Evolutionary conservation across 2,113 vertebrate species (phyloP), one percentile per base, ranked within the genome.

Genomic region (Polypterus bichir): DNA sequence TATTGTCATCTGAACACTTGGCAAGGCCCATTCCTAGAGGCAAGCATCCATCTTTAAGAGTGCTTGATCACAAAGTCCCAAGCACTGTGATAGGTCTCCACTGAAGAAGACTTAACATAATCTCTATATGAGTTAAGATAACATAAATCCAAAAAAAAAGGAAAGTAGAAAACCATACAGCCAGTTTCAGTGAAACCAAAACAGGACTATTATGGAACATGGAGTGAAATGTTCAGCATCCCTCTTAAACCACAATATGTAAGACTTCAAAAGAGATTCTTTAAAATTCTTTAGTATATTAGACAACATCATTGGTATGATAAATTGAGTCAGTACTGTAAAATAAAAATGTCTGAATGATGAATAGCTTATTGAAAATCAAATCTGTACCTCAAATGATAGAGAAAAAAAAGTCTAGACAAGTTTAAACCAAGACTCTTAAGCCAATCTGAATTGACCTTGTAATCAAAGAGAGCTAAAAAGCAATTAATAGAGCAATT

Each of bases 401-500:
- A 70, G 70, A 77, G 64, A 56, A 59, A 56, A 47, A 46, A 52
- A 64, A 58, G 56, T 47, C 62, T 10, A 55, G 59, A 67, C 60
- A 74, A 74, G 69, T 74, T 75, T 75, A 70, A 74, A 72, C 60
- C 72, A 67, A 74, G 59, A 70, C 65, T 74, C 67, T 74, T 69
- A 71, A 76, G 73, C 83, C 78, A 82, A 78, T 81, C 83, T 79
- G 74, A 76, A 76, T 70, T 81, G 84, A 88, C 86, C 89, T 90
- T 89, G 85, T 87, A 89, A 89, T 77, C 74, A 87, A 84, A 87
- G 83, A 81, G 80, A 86, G 74, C 81, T 86, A 81, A 84, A 90
- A 88, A 85, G 88, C 85, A 89, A 91, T 89, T 91, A 90, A 87
- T 80, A 73, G 84, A 79, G 84, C 83, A 89, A 88, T 90, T 86